A percentile compares a stretch with the other conserved stretches of the same genome.
Conservation (phyloP, 2,888 invertebrate species). For the Abrostola triplasia region DNA sequence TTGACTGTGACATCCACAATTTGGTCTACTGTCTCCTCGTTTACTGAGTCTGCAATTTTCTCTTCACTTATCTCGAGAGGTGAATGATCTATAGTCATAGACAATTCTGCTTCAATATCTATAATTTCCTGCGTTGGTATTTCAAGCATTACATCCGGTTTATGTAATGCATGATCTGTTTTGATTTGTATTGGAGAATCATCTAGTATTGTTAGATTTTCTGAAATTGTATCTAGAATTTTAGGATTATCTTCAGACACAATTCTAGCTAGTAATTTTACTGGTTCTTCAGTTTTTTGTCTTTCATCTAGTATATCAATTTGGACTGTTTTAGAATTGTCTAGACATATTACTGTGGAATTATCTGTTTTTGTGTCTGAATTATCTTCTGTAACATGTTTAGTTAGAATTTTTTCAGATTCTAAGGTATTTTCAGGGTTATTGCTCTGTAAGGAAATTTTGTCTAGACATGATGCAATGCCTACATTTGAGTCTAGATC, state of each 20-base stretch:
- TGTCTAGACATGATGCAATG: too few relatives aligned
- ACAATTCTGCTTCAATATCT: constrained; percentile 63
- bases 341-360: not conserved
- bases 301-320: not conserved
- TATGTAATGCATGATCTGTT: constrained; percentile 67
- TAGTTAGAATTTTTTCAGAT: not conserved
- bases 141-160: constrained; percentile 79
- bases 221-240: not conserved
- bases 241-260: not conserved
- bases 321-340: not conserved
- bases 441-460: too few relatives aligned
- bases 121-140: constrained; percentile 77
- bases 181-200: constrained; percentile 20
- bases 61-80: not conserved
- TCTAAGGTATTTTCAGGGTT: not conserved
- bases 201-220: not conserved
- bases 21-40: not conserved
- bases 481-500: too few relatives aligned
- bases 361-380: not conserved
- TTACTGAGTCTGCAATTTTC: not conserved
- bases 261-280: not conserved
- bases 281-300: not conserved
- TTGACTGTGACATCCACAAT: not conserved
- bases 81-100: constrained; percentile 40
- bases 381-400: not conserved